A percentile compares a stretch with the other conserved stretches of the same genome.
Evolutionary conservation across 2,888 invertebrate species (phyloP).

Genomic region (Noctua janthe): DNA sequence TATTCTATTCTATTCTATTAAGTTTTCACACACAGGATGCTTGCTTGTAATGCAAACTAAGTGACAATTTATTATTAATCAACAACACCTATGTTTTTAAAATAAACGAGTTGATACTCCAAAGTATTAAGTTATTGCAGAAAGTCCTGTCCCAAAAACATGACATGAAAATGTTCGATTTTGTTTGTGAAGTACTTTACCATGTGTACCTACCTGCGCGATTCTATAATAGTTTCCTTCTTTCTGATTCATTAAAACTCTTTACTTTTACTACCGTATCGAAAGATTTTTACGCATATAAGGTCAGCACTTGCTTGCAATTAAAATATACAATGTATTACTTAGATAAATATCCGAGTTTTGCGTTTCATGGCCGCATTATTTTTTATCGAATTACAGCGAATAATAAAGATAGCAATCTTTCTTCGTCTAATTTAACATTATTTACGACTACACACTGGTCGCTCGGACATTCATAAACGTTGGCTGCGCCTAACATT

Average conservation of each 20-base stretch:
- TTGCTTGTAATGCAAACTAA: not conserved
- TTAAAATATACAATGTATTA: conserved; percentile 20
- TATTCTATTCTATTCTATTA: no score
- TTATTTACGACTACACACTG: conserved; percentile 62
- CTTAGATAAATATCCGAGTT: conserved; percentile 47
- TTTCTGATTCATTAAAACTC: conserved; percentile 15
- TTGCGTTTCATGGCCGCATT: conserved; percentile 33
- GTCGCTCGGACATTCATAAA: conserved; percentile 47
- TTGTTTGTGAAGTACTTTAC: conserved; percentile 9
- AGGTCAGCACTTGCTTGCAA: not conserved
- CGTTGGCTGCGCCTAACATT: conserved; percentile 57
- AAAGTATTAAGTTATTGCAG: not conserved
- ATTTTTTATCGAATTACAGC: conserved; percentile 56
- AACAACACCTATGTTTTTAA: not conserved
- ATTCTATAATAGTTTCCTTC: not conserved
- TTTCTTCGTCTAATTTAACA: conserved; percentile 56
- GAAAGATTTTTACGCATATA: not conserved
- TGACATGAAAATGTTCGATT: conserved; percentile 24
- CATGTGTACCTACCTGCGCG: not conserved
- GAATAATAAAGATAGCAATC: conserved; percentile 61
- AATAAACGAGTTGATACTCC: not conserved
- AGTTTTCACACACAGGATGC: conserved; percentile 2
- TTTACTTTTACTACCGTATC: not conserved
- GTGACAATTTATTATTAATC: not conserved
- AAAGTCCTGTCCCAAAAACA: conserved; percentile 18